These are phyloP conservation scores for Platysteira castanea DNA, from an alignment of 2,113 vertebrate species.

Conservation along the genomic window DNA sequence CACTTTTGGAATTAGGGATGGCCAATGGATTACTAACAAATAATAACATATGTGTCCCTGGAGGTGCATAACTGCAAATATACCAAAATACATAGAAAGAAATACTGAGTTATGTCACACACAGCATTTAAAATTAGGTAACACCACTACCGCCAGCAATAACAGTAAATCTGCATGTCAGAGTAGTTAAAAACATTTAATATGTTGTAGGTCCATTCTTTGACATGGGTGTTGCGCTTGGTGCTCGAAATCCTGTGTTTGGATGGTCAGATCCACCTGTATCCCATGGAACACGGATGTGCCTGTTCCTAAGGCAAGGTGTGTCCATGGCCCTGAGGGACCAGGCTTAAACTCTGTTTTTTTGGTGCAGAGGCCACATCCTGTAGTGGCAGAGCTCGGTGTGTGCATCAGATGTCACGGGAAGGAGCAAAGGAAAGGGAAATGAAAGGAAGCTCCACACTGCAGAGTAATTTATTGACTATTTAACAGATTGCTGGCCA, in stretches of 20 bases:
- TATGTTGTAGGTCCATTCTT: not conserved
- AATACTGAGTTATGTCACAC: not conserved
- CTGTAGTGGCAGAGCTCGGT: not conserved
- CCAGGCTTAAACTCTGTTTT: not conserved
- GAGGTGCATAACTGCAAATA: not conserved
- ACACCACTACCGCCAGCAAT: not conserved
- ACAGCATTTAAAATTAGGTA: not conserved
- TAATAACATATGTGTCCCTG: not conserved
- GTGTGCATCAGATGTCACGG: no score
- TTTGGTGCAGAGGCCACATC: accelerated
- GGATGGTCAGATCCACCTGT: not conserved
- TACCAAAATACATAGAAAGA: not conserved
- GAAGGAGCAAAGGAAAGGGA: not conserved
- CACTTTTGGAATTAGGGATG: not conserved
- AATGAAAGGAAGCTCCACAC: not conserved
- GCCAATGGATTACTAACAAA: not conserved
- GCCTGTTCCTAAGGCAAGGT: not conserved
- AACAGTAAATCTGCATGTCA: not conserved
- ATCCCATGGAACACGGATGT: not conserved
- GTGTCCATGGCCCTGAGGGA: not conserved
- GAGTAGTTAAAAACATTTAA: not conserved
- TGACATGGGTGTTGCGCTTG: accelerated
- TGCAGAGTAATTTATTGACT: not conserved
- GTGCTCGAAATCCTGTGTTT: not conserved
- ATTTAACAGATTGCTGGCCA: not conserved